Conservation (phyloP, 2,888 invertebrate genomes). For the Protodeltote pygarga region DNA sequence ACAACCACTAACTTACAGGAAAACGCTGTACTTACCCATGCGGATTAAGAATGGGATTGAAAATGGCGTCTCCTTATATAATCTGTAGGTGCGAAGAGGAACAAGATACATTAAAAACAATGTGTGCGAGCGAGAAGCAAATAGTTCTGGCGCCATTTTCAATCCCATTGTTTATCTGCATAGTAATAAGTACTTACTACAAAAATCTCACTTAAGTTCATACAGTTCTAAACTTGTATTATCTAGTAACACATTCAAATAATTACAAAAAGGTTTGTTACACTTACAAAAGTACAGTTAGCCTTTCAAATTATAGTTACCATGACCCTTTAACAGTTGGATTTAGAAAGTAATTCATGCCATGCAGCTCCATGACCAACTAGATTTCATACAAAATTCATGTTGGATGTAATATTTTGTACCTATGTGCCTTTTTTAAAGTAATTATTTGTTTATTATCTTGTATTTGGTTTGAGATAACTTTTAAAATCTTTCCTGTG, state of each 20-base stretch:
- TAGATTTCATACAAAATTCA: slow-evolving; percentile 41
- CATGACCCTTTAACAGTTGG: slow-evolving; percentile 48
- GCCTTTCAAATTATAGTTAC: slow-evolving; percentile 46
- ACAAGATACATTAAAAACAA: too few species aligned
- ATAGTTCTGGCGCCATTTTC: too few species aligned
- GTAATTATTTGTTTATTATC: slow-evolving; percentile 37
- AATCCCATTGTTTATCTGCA: too few species aligned
- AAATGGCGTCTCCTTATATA: too few species aligned
- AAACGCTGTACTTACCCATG: too few species aligned
- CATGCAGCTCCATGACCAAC: slow-evolving; percentile 31
- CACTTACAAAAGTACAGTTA: slow-evolving; percentile 38
- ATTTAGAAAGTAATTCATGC: slow-evolving; percentile 53
- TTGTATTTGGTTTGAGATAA: slow-evolving; percentile 28
- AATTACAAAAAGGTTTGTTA: slow-evolving; percentile 37
- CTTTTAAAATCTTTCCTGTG: slow-evolving; percentile 17
- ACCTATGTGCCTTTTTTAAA: slow-evolving; percentile 28
- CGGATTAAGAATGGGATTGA: too few species aligned
- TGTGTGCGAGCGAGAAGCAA: too few species aligned
- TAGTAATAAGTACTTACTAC: too few species aligned
- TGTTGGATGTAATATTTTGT: slow-evolving; percentile 36
- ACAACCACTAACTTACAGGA: too few species aligned
- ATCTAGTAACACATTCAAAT: slow-evolving; percentile 7
- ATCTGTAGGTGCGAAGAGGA: too few species aligned
- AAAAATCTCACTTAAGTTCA: too few species aligned
- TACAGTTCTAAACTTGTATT: too few species aligned